phyloP scores from a whole-genome alignment of 2,113 vertebrate species.

The Hippoglossus stenolepis region DNA sequence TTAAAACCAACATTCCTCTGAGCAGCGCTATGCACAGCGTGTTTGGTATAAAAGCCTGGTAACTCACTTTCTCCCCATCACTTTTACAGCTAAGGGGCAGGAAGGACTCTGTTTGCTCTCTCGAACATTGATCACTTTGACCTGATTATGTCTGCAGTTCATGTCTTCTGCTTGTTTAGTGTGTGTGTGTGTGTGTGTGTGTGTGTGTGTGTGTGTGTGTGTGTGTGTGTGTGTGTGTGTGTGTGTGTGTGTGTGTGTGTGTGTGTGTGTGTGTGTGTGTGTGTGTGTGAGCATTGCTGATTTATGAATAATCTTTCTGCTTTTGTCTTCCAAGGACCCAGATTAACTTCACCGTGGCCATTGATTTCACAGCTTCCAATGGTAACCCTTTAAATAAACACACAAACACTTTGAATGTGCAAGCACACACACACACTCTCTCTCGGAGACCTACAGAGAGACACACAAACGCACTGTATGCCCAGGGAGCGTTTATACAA shows the following conservation, averaged over 20 bases:
- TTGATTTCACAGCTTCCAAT: conserved; percentile 99
- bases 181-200: conserved; percentile 6
- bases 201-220: too few species aligned
- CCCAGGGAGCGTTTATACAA: conserved; percentile 57
- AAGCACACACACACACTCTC: neutral
- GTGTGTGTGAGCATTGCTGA: conserved; percentile 9
- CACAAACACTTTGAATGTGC: conserved; percentile 7
- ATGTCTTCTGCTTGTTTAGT: neutral
- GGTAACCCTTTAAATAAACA: conserved; percentile 82
- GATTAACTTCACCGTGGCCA: conserved; percentile 99
- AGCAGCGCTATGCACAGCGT: too few species aligned
- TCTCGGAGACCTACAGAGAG: neutral
- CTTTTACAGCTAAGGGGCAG: conserved; percentile 8
- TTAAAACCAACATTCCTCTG: too few species aligned
- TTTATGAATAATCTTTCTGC: conserved; percentile 48
- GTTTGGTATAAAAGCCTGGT: conserved; percentile 3
- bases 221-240: too few species aligned
- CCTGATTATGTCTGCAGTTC: conserved; percentile 21
- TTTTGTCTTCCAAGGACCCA: conserved; percentile 90
- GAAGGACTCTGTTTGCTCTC: conserved; percentile 8
- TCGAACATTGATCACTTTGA: conserved; percentile 24
- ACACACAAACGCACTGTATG: neutral
- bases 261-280: too few species aligned
- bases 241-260: too few species aligned
- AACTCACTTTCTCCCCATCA: neutral